Conservation (phyloP, 2,113 vertebrate genomes). For the Microcebus jonahi region DNA sequence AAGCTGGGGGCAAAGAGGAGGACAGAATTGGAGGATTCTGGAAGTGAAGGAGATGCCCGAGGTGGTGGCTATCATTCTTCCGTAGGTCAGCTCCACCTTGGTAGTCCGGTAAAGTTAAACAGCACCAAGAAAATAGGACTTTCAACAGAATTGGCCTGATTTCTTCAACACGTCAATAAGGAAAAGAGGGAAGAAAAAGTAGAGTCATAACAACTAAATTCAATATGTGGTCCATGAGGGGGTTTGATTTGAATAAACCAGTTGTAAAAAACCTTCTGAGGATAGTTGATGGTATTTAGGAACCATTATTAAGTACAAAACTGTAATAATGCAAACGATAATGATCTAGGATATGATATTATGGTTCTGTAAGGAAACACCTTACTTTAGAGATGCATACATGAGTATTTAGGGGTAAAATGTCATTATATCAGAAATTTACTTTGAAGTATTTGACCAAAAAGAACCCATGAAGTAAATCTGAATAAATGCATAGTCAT, state of each 20-base stretch:
- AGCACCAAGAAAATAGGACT: background rate
- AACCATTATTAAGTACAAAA: background rate
- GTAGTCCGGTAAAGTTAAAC: background rate
- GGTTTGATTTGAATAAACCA: background rate
- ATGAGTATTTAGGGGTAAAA: background rate
- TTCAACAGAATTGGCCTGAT: background rate
- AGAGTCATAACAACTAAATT: background rate
- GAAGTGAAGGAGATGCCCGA: too few relatives aligned
- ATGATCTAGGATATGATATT: background rate
- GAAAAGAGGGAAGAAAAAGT: too few relatives aligned
- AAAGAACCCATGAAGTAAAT: background rate
- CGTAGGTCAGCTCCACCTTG: background rate
- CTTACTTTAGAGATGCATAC: background rate
- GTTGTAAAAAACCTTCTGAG: background rate
- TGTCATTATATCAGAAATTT: background rate
- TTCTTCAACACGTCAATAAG: background rate
- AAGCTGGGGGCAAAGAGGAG: background rate
- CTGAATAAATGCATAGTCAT: background rate
- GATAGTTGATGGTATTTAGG: background rate
- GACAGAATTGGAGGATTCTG: background rate
- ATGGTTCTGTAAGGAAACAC: background rate
- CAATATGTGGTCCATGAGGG: background rate
- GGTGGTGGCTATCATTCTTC: background rate
- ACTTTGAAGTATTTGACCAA: background rate
- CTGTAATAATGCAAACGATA: background rate